Percentiles rank a stretch among this genome's conserved stretches.
These are phyloP conservation scores for Rhynchotus rufescens DNA, from an alignment of 2,797 vertebrate genomes.

Conservation along the genomic window DNA sequence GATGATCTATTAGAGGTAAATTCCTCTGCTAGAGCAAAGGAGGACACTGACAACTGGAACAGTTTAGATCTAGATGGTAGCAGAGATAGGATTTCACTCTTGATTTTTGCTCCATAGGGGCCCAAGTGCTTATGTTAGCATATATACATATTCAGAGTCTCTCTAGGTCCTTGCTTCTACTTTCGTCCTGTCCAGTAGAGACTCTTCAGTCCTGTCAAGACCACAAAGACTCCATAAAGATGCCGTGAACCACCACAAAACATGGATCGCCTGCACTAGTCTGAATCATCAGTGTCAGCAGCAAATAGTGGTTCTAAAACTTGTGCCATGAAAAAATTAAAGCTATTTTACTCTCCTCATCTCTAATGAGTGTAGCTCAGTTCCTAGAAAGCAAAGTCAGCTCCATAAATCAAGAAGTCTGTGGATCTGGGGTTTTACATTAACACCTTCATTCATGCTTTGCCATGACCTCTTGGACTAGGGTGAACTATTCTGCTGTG, in stretches of 20 bases:
- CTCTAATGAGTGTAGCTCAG: background rate
- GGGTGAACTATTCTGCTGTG: constrained; percentile 56
- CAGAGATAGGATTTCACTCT: background rate
- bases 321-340: background rate
- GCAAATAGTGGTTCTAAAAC: background rate
- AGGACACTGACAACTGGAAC: background rate
- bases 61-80: background rate
- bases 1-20: background rate
- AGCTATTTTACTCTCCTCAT: background rate
- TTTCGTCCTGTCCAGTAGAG: background rate
- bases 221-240: background rate
- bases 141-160: background rate
- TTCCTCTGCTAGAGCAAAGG: background rate
- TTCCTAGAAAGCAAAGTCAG: constrained; percentile 57
- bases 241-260: background rate
- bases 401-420: constrained; percentile 33
- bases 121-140: background rate
- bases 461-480: constrained; percentile 39
- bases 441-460: constrained; percentile 57
- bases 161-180: background rate
- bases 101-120: background rate
- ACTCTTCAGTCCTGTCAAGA: background rate
- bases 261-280: fast-evolving
- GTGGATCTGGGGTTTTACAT: constrained; percentile 56
- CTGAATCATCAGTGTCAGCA: background rate